Evolutionary conservation across 2,888 invertebrate genomes (phyloP).

Genomic region (Leucophenga montana): DNA sequence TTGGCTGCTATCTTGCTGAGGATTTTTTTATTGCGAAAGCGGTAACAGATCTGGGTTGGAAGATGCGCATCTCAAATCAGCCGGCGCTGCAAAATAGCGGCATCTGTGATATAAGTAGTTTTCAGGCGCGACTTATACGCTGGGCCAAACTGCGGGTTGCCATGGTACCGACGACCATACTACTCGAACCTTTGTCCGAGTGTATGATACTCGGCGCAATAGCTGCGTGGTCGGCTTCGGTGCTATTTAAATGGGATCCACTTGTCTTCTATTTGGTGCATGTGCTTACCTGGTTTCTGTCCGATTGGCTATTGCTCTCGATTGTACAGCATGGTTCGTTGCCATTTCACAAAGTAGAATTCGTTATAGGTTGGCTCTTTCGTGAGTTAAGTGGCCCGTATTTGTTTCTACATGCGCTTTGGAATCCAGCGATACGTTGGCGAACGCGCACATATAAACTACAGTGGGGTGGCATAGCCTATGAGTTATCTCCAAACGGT

Average conservation of each 20-base stretch:
- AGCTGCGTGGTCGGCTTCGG: constrained; percentile 89
- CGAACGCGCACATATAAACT: constrained; percentile 91
- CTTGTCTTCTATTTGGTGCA: constrained; percentile 94
- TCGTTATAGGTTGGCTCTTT: constrained; percentile 94
- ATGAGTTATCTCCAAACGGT: constrained; percentile 79
- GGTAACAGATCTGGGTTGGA: constrained; percentile 90
- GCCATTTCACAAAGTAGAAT: constrained; percentile 95
- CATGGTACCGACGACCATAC: constrained; percentile 92
- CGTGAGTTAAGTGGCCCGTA: constrained; percentile 93
- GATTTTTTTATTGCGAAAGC: constrained; percentile 98
- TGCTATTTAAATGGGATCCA: constrained; percentile 90
- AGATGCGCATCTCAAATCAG: constrained; percentile 90
- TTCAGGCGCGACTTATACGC: constrained; percentile 88
- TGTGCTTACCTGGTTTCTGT: constrained; percentile 93
- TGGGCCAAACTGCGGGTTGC: constrained; percentile 97
- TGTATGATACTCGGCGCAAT: constrained; percentile 94
- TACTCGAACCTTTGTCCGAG: constrained; percentile 96
- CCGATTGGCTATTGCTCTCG: constrained; percentile 93
- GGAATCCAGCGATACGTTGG: constrained; percentile 94
- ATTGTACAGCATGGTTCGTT: constrained; percentile 93
- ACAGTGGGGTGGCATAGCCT: constrained; percentile 96
- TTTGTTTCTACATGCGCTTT: constrained; percentile 88
- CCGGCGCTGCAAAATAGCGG: constrained; percentile 98
- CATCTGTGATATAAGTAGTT: constrained; percentile 86
- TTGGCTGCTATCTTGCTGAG: constrained; percentile 96